Conservation (phyloP, 1,140 invertebrate species). For the Cardiocondyla obscurior region DNA sequence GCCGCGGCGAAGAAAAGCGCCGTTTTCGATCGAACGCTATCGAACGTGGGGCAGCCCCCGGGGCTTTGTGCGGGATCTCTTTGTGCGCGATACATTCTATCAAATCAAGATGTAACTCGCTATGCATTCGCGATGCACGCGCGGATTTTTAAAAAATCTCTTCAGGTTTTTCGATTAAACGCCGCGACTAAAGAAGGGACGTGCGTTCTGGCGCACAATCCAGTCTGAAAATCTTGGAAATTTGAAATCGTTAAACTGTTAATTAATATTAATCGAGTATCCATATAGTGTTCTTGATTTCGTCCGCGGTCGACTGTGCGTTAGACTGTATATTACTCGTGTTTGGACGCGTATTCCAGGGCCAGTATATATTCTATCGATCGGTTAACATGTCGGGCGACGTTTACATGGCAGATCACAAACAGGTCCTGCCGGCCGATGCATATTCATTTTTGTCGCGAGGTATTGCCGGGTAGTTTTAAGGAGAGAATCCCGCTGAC, state of each 20-base stretch:
- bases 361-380: background rate
- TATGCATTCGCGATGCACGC: constrained; percentile 13
- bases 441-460: constrained; percentile 24
- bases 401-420: constrained; percentile 2
- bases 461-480: constrained; percentile 61
- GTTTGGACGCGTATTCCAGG: background rate
- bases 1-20: constrained; percentile 22
- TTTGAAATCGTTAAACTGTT: too few species aligned
- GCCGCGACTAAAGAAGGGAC: background rate
- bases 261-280: background rate
- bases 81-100: constrained; percentile 45
- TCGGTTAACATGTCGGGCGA: background rate
- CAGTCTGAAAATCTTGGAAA: background rate
- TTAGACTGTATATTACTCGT: too few species aligned
- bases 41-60: background rate
- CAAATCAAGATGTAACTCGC: constrained; percentile 45
- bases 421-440: constrained; percentile 13
- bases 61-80: constrained; percentile 47
- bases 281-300: background rate
- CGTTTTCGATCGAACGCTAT: constrained; percentile 26
- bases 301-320: background rate
- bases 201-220: background rate
- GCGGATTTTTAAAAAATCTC: background rate
- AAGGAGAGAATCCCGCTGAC: constrained; percentile 26
- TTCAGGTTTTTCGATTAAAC: constrained; percentile 22